Conservation (phyloP, 2,113 vertebrate genomes). For the Uria lomvia region DNA sequence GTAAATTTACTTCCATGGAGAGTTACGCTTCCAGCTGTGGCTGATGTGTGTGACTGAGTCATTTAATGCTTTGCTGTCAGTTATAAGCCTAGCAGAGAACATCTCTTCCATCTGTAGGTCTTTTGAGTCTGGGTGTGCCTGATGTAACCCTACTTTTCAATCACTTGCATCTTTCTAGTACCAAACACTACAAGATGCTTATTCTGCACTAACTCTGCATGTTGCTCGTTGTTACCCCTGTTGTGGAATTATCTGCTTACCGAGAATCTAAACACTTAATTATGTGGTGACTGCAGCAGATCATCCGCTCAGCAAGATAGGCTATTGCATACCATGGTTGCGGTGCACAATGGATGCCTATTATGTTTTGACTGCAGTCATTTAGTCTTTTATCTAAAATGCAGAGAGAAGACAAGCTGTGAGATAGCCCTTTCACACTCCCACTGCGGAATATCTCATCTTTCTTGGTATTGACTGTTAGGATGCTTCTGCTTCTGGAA, state of each 20-base stretch:
- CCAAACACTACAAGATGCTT: not conserved
- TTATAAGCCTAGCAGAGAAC: not conserved
- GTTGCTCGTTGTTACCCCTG: accelerated
- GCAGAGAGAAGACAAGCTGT: not conserved
- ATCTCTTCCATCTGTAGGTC: not conserved
- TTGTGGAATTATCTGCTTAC: not conserved
- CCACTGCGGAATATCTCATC: not conserved
- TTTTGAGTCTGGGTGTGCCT: not conserved
- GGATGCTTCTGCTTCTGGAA: not conserved
- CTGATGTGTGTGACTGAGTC: not conserved
- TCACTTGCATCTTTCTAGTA: not conserved
- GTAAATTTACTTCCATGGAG: not conserved
- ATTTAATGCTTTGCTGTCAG: not conserved
- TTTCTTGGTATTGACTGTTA: not conserved
- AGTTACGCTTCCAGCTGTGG: not conserved
- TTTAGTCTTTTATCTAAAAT: not conserved
- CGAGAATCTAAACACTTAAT: not conserved
- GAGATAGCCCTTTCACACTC: not conserved
- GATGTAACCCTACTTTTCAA: not conserved
- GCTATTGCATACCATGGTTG: accelerated
- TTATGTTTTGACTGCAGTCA: not conserved
- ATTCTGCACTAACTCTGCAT: not conserved
- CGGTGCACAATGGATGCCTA: not conserved
- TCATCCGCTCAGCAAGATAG: not conserved
- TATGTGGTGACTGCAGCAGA: not conserved